These are phyloP conservation scores for Catharus fuscescens DNA, from an alignment of 2,113 vertebrate species.

Conservation along the genomic window DNA sequence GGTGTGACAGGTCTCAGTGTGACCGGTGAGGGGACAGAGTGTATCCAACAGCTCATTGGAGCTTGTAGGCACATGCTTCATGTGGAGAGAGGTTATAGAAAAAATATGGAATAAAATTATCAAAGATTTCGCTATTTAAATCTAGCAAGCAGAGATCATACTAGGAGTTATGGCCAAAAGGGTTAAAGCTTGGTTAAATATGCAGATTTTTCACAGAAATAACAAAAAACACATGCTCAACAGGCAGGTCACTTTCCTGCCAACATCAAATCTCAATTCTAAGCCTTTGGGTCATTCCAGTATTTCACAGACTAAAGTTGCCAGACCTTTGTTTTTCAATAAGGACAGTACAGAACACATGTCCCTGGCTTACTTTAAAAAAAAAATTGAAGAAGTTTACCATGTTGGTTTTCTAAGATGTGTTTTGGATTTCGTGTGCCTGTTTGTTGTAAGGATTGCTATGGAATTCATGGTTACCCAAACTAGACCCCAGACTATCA, in stretches of 20 bases:
- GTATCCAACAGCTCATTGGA: background rate
- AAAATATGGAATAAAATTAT: background rate
- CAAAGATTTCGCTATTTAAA: background rate
- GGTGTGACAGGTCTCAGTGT: background rate
- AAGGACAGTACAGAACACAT: background rate
- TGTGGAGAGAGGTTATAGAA: background rate
- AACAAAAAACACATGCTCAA: conserved; percentile 42
- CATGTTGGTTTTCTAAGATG: background rate
- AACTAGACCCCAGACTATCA: background rate
- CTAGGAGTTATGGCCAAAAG: background rate
- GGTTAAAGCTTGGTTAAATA: conserved; percentile 9
- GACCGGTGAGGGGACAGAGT: background rate
- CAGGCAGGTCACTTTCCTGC: background rate
- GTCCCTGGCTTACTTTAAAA: background rate
- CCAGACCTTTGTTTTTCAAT: conserved; percentile 33
- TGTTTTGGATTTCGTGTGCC: background rate
- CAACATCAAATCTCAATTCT: conserved; percentile 25
- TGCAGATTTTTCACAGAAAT: conserved; percentile 7
- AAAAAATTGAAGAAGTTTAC: background rate
- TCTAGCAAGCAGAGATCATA: background rate
- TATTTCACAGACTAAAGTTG: background rate
- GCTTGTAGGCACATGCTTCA: fast-evolving
- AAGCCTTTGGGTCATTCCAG: conserved; percentile 38
- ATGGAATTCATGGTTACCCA: background rate
- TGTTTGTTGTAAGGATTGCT: background rate